Evolutionary conservation across 2,888 invertebrate species (phyloP), one percentile per base, ranked within the genome.

Genomic region (Noctua fimbriata): DNA sequence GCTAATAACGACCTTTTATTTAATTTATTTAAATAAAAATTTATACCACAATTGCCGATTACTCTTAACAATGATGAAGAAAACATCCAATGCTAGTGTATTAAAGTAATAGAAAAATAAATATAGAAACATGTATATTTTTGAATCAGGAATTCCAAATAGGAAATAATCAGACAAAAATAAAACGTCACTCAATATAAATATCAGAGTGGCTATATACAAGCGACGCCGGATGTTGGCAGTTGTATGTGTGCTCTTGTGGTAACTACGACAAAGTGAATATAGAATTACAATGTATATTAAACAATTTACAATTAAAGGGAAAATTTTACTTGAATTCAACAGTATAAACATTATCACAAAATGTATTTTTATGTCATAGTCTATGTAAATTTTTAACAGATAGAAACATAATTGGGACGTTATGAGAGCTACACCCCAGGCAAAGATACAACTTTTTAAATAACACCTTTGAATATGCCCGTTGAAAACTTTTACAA

Each of bases 11-110:
- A 60, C 16, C 60, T 16, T 16, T 28, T 28, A 7, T 16, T 60
- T 2, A 60, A 16, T 16, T 28, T 60, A 28, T 7, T 28, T 2
- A 60, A 16, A 2, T 28, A 60, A 60, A 60, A 16, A 60, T 28
- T 28, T 7, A 60, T 7, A 16, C 60, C 79, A 78, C 5, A 69
- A 0, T n/a, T 60, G 24, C n/a, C 78, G 58, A n/a, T 78, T 79
- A 32, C 41, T 79, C 41, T 78, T 79, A 28, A 78, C 67, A 60
- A 49, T 3, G 0, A 79, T 21, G 0, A 60, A 1, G 49, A 79
- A 78, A 16, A 69, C 1, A 0, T 36, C n/a, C 28, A 78, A 12
- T 10, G 32, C 58, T 16, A 47, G 32, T 21, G 28, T 28, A 69
- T 79, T 67, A 1, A 41, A 41, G 7, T 79, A 7, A 2, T 6